phyloP scores from a whole-genome alignment of 2,888 invertebrate species.

The Steinernema scapterisci region DNA sequence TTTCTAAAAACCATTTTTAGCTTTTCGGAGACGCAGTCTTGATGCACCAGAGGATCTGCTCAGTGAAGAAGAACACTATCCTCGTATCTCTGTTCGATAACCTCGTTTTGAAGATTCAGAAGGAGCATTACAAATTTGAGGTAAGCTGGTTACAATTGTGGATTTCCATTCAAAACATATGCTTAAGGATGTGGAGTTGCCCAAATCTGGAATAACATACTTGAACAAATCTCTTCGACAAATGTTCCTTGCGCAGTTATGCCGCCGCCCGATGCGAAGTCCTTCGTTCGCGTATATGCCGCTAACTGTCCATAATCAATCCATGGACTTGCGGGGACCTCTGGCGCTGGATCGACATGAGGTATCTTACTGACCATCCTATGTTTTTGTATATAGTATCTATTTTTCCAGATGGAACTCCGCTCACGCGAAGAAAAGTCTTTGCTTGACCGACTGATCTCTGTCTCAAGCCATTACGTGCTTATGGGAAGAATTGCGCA shows the following conservation, averaged over 20 bases:
- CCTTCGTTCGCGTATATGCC: constrained; percentile 55
- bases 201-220: constrained; percentile 48
- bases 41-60: constrained; percentile 45
- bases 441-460: constrained; percentile 49
- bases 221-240: constrained; percentile 51
- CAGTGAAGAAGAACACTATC: constrained; percentile 56
- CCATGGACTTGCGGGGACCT: constrained; percentile 56
- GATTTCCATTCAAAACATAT: no score
- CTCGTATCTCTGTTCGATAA: constrained; percentile 57
- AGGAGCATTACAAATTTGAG: constrained; percentile 55
- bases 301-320: constrained; percentile 51
- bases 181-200: constrained; percentile 44
- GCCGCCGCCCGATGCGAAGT: constrained; percentile 46
- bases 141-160: not conserved
- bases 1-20: constrained; percentile 44
- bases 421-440: constrained; percentile 40
- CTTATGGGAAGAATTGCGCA: constrained; percentile 48
- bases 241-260: constrained; percentile 51
- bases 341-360: constrained; percentile 47
- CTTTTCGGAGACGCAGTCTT: constrained; percentile 54
- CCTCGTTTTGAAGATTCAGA: constrained; percentile 55
- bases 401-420: constrained; percentile 50
- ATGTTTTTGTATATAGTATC: not conserved
- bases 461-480: constrained; percentile 53
- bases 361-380: constrained; percentile 40